Evolutionary conservation across 1,140 invertebrate species (phyloP).

Genomic region (Thalassaphorura encarpata): DNA sequence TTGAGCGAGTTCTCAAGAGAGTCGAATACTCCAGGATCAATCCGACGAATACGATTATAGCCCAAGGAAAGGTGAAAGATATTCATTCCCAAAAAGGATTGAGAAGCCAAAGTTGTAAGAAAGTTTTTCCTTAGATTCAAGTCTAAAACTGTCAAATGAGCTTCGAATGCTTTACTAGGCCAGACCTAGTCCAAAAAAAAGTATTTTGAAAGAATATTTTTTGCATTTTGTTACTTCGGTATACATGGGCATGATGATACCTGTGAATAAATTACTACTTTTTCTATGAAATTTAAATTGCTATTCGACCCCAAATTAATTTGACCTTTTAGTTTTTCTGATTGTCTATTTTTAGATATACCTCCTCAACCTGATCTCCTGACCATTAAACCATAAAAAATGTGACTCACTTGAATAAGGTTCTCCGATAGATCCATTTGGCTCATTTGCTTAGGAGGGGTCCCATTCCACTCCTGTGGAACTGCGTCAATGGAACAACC

Average conservation of each 20-base stretch:
- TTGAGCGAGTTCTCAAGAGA: constrained; percentile 22
- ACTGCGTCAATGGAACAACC: constrained; percentile 24
- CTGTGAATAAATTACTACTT: too few relatives aligned
- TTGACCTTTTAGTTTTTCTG: too few relatives aligned
- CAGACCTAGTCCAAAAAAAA: too few relatives aligned
- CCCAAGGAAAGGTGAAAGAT: constrained; percentile 31
- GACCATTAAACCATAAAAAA: too few relatives aligned
- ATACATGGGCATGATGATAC: too few relatives aligned
- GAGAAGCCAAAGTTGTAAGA: constrained; percentile 22
- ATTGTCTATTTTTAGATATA: too few relatives aligned
- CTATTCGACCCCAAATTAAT: too few relatives aligned
- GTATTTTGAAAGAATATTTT: too few relatives aligned
- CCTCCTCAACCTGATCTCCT: too few relatives aligned
- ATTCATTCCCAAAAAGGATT: constrained; percentile 28
- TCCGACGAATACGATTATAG: constrained; percentile 23
- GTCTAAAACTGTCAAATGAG: constrained; percentile 31
- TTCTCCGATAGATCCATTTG: constrained; percentile 31
- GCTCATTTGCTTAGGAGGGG: constrained; percentile 22
- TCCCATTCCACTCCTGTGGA: constrained; percentile 19
- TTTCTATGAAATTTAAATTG: too few relatives aligned
- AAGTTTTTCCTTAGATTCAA: constrained; percentile 31
- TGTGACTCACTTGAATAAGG: constrained; percentile 29
- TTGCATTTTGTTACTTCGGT: too few relatives aligned
- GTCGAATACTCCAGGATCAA: constrained; percentile 24
- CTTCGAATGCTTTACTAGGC: constrained; percentile 23